A percentile compares a stretch with the other conserved stretches of the same genome.
Evolutionary conservation across 2,797 vertebrate species (phyloP).

Genomic region (Sternotherus odoratus): DNA sequence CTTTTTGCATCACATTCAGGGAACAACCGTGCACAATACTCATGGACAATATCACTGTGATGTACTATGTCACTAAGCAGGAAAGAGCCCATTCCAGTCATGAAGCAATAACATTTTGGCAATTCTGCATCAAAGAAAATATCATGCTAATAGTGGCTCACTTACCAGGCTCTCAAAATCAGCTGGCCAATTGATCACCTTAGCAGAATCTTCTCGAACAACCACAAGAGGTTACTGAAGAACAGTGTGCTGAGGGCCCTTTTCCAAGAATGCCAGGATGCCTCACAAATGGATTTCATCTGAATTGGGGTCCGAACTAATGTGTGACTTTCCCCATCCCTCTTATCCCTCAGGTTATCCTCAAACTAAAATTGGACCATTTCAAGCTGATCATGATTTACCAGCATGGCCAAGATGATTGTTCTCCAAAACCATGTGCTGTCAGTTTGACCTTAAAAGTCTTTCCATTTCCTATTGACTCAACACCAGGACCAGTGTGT

Average conservation of each 20-base stretch:
- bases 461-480: background rate
- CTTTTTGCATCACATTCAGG: background rate
- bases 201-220: background rate
- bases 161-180: background rate
- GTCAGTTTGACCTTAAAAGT: background rate
- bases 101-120: background rate
- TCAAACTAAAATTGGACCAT: background rate
- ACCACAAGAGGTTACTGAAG: background rate
- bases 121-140: background rate
- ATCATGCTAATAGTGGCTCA: background rate
- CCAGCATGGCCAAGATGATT: background rate
- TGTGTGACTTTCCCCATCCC: background rate
- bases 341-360: background rate
- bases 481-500: background rate
- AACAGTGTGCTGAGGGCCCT: background rate
- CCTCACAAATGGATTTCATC: background rate
- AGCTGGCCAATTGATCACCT: background rate
- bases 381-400: background rate
- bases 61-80: background rate
- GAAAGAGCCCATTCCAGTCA: too few species aligned
- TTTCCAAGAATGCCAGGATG: background rate
- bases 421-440: background rate
- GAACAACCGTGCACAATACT: background rate
- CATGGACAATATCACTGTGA: background rate
- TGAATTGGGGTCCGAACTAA: background rate